These are phyloP conservation scores for Pandemis corylana DNA, from an alignment of 2,888 invertebrate genomes.

Conservation along the genomic window DNA sequence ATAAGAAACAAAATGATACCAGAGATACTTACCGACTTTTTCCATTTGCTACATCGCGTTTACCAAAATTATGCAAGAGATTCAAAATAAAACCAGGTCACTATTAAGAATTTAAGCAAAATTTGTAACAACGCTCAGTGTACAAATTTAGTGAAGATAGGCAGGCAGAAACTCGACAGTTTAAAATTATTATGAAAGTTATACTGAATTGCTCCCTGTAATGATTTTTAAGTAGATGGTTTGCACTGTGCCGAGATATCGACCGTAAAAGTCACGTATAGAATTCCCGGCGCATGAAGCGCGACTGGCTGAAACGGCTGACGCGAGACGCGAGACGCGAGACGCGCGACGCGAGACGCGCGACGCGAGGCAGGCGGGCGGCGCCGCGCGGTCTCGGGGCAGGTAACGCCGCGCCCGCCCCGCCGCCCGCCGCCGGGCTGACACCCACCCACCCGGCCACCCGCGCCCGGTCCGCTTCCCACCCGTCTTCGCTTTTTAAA, in stretches of 20 bases:
- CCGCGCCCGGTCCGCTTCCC: conserved; percentile 1
- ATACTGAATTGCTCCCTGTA: conserved; percentile 8
- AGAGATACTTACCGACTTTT: conserved; percentile 18
- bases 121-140: not conserved
- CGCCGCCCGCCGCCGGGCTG: not conserved
- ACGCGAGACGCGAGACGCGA: not conserved
- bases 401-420: conserved; percentile 18
- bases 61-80: conserved; percentile 10
- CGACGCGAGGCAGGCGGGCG: conserved; percentile 18
- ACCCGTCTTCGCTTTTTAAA: conserved; percentile 12
- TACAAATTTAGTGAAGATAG: not conserved
- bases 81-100: conserved; percentile 25
- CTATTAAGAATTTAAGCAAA: not conserved
- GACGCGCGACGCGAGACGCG: conserved; percentile 10
- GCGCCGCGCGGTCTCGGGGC: conserved; percentile 37
- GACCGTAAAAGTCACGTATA: conserved; percentile 2
- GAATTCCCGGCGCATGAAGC: conserved; percentile 22
- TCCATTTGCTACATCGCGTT: not conserved
- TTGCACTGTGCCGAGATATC: not conserved
- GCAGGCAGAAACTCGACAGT: not conserved
- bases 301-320: conserved; percentile 35
- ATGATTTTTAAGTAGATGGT: conserved; percentile 18
- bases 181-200: not conserved
- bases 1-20: not conserved
- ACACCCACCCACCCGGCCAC: not conserved